phyloP scores from a whole-genome alignment of 1,140 invertebrate genomes.

The Bombus pascuorum region DNA sequence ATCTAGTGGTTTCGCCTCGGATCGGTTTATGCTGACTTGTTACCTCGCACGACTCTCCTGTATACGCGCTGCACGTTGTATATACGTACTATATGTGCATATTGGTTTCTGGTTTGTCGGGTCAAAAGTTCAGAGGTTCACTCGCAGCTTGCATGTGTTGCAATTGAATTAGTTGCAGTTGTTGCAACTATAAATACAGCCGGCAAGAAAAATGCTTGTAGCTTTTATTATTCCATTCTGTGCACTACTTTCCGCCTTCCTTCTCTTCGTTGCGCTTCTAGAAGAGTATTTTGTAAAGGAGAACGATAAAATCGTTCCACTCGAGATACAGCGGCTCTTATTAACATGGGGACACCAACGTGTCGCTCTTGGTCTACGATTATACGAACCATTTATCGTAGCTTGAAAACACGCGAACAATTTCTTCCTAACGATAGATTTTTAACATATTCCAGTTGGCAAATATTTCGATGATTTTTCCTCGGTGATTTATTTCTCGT shows the following conservation, averaged over 20 bases:
- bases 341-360: too few species aligned
- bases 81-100: neutral
- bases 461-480: neutral
- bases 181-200: conserved; percentile 17
- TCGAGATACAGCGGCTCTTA: too few species aligned
- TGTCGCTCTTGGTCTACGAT: too few species aligned
- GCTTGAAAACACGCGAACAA: too few species aligned
- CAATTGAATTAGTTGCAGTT: neutral
- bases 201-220: neutral
- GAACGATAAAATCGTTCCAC: neutral
- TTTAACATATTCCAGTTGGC: neutral
- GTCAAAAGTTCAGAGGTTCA: conserved; percentile 51
- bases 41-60: neutral
- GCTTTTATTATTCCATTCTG: neutral
- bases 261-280: neutral
- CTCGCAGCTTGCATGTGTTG: conserved; percentile 2
- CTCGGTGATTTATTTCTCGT: neutral
- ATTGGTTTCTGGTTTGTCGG: conserved; percentile 1
- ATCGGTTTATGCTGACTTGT: conserved; percentile 7
- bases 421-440: too few species aligned
- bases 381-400: too few species aligned
- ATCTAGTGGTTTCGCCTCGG: neutral
- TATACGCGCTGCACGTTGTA: too few species aligned
- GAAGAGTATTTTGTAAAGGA: neutral
- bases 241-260: neutral